phyloP scores from a whole-genome alignment of 2,797 vertebrate genomes.

The Acanthiza pusilla region DNA sequence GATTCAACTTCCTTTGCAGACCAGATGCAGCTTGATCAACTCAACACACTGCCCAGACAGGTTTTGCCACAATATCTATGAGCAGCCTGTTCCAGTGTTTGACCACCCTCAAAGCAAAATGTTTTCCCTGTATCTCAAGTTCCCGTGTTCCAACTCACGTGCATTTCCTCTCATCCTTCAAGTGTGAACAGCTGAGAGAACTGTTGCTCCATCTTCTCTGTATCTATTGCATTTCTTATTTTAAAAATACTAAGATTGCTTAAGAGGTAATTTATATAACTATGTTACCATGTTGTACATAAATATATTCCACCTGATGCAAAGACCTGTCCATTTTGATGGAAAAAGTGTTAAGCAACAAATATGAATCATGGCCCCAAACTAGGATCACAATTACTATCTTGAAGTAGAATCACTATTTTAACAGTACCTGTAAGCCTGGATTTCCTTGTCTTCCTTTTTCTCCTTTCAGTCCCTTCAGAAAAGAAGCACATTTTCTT shows the following conservation, averaged over 20 bases:
- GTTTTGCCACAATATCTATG: not conserved
- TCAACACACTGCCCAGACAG: not conserved
- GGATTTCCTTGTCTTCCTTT: conserved; percentile 82
- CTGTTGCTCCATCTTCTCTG: not conserved
- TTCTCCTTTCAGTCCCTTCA: conserved; percentile 87
- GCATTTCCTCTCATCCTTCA: not conserved
- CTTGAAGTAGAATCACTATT: not conserved
- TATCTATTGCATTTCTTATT: not conserved
- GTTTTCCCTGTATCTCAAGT: not conserved
- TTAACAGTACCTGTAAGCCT: conserved; percentile 80
- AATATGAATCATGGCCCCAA: not conserved
- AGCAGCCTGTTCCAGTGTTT: not conserved
- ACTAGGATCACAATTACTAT: not conserved
- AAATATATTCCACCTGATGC: not conserved
- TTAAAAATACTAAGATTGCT: not conserved
- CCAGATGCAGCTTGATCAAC: not conserved
- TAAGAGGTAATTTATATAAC: not conserved
- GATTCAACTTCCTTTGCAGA: not conserved
- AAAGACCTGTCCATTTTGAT: not conserved
- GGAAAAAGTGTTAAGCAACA: not conserved
- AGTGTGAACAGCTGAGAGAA: not conserved
- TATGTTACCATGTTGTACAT: not conserved
- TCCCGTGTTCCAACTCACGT: accelerated
- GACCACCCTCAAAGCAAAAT: not conserved
- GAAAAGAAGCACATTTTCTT: not conserved